Base-by-base conservation (phyloP, 2,888 invertebrate genomes). In the Aplocera efformata region DNA sequence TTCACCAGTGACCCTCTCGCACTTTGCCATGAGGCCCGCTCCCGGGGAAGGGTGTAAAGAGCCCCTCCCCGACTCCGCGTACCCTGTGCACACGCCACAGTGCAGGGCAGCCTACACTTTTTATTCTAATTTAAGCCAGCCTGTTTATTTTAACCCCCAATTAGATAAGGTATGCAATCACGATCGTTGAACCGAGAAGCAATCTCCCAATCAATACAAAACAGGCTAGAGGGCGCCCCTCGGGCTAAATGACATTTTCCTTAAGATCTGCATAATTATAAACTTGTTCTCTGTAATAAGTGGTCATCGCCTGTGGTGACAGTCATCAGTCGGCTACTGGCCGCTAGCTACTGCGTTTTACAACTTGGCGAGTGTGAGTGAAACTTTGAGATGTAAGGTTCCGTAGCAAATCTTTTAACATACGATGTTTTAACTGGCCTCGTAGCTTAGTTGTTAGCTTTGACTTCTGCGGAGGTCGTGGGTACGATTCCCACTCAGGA, bases 201-300 rank as follows among this genome's bases (percentile, higher is more conserved):
- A 49, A 52, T 52, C 52, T 43, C 49, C 49, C 53, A 55, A 58
- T 61, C 53, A 56, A 56, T 53, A 51, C 50, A 38, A 51, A 50
- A 48, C 52, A 47, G 45, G 42, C 55, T 58, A 56, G 31, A 28
- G 35, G 31, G 46, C 42, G 50, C 38, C 33, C 55, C 52, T 40
- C 46, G 26, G 53, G 70, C 68, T 37, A 53, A 62, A 60, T 68
- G 67, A 67, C 67, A 69, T 70, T 65, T 67, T 55, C 54, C 39
- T 38, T 48, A 48, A 50, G 48, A 50, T 40, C 50, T 50, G 50
- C 46, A 42, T 55, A 55, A 52, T 54, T 50, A 52, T 50, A 45
- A 54, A 53, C 60, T 45, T 54, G 58, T 61, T 60, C 47, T 48
- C 52, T 61, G 53, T 69, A 71, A 71, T 73, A 67, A 63, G 53